These are phyloP conservation scores for Orthosia cruda DNA, from an alignment of 2,888 invertebrate species.

Conservation along the genomic window DNA sequence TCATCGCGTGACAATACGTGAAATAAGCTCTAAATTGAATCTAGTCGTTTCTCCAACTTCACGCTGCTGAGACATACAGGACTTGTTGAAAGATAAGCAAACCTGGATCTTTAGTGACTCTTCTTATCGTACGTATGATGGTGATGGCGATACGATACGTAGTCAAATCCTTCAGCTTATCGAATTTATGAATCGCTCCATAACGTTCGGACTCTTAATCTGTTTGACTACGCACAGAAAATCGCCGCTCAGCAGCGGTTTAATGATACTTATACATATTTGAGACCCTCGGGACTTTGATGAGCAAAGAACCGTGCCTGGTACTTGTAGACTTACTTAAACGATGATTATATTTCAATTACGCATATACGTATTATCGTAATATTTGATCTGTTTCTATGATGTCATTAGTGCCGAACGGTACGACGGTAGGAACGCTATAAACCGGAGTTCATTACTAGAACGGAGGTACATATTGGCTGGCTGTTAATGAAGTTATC, in stretches of 20 bases:
- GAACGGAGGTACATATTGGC: constrained; percentile 39
- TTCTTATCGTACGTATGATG: constrained; percentile 32
- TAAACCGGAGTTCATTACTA: constrained; percentile 47
- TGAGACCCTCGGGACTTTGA: constrained; percentile 57
- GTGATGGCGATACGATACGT: not conserved
- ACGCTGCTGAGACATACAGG: constrained; percentile 16
- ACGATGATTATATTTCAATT: constrained; percentile 48
- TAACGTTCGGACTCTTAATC: constrained; percentile 65
- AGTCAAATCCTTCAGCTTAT: constrained; percentile 62
- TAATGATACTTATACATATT: constrained; percentile 61
- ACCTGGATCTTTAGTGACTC: constrained; percentile 19
- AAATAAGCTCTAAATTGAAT: constrained; percentile 42
- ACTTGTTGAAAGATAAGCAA: constrained; percentile 18
- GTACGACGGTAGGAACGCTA: constrained; percentile 1
- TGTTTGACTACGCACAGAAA: constrained; percentile 65
- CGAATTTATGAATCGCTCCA: constrained; percentile 64
- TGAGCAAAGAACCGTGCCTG: constrained; percentile 42
- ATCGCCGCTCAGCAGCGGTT: constrained; percentile 62
- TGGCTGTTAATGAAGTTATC: constrained; percentile 54
- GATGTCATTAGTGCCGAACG: not conserved
- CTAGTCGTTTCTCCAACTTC: not conserved
- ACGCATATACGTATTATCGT: constrained; percentile 24
- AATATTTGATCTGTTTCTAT: constrained; percentile 30
- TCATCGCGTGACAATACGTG: constrained; percentile 7
- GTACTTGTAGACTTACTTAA: constrained; percentile 30